phyloP scores from a whole-genome alignment of 2,888 invertebrate species.

The Tillus elongatus region DNA sequence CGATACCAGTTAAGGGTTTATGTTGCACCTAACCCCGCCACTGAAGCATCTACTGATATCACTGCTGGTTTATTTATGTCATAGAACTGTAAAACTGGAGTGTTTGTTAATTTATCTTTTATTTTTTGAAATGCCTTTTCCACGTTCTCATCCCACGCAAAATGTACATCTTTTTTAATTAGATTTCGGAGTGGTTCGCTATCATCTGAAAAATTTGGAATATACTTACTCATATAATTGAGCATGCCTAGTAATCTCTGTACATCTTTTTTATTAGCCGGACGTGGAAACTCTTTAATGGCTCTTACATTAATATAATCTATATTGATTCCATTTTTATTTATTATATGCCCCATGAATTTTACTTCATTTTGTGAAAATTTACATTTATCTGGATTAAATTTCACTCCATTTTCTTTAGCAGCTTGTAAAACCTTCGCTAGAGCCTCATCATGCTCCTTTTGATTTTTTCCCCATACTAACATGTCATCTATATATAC shows the following conservation, averaged over 20 bases:
- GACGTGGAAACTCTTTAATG: slow-evolving; percentile 14
- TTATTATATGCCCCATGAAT: slow-evolving; percentile 22
- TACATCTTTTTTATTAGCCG: slow-evolving; percentile 5
- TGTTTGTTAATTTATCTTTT: slow-evolving; percentile 14
- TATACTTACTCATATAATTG: slow-evolving; percentile 18
- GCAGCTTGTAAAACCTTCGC: slow-evolving; percentile 9
- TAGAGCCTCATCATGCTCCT: neutral
- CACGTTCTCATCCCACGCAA: slow-evolving; percentile 8
- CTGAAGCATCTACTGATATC: neutral
- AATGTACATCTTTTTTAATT: slow-evolving; percentile 6
- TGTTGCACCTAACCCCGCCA: neutral
- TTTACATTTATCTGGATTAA: slow-evolving; percentile 11
- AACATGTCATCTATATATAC: slow-evolving; percentile 24
- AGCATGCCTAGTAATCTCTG: slow-evolving; percentile 7
- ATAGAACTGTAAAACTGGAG: neutral
- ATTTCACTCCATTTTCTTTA: slow-evolving; percentile 9
- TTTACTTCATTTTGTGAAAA: slow-evolving; percentile 15
- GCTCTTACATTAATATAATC: slow-evolving; percentile 11
- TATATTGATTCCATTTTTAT: slow-evolving; percentile 15
- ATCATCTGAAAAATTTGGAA: slow-evolving; percentile 22
- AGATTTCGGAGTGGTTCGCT: slow-evolving; percentile 14
- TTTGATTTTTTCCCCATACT: slow-evolving; percentile 2
- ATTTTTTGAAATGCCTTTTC: slow-evolving; percentile 13
- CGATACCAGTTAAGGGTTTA: too few species aligned
- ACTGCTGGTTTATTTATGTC: neutral